Base-by-base conservation (phyloP, 2,113 vertebrate genomes). In the Lagenorhynchus albirostris region DNA sequence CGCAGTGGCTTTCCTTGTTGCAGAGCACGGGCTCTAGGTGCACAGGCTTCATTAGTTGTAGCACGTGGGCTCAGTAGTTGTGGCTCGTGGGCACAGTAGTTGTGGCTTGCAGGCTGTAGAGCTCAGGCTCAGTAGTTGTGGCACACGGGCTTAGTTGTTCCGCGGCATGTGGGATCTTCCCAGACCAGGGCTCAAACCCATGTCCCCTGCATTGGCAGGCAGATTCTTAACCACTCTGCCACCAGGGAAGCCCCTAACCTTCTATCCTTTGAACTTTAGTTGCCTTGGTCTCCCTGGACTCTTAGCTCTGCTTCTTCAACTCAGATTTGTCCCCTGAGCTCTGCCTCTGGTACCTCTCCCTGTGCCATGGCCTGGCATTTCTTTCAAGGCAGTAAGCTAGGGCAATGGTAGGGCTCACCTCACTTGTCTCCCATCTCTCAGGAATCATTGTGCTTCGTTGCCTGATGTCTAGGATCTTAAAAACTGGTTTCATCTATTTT, bases 401-500 rank as follows among this genome's bases (percentile, higher is more conserved):
- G 23, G 17, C 29, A 67, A 50, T 53, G 71, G 31, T 38, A n/a
- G 44, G 44, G 70, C 25, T 63, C 13, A 58, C 31, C 14, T 73
- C 41, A 77, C 53, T 77, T 79, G 44, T 92, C 85, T 79, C 4
- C 8, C 14, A 26, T 58, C 14, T 71, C 44, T 84, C 53, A 50
- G 65, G 15, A 95, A 80, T 44, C 63, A 67, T 4, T 71, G 31
- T 41, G 9, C 36, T 47, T 89, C 25, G 85, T 15, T 73, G 11
- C 7, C 47, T 95, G 12, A 89, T 33, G 23, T 84, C 55, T 81
- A 63, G 11, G 29, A 0, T 76, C 38, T 67, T 87, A 87, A 94
- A 87, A 94, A 81, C 67, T 83, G 23, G 25, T 92, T 88, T 88
- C 3, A n/a, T 68, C 25, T 86, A 86, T 77, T 96, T 82, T 68